phyloP scores from a whole-genome alignment of 2,113 vertebrate genomes.

The Phodopus roborovskii region DNA sequence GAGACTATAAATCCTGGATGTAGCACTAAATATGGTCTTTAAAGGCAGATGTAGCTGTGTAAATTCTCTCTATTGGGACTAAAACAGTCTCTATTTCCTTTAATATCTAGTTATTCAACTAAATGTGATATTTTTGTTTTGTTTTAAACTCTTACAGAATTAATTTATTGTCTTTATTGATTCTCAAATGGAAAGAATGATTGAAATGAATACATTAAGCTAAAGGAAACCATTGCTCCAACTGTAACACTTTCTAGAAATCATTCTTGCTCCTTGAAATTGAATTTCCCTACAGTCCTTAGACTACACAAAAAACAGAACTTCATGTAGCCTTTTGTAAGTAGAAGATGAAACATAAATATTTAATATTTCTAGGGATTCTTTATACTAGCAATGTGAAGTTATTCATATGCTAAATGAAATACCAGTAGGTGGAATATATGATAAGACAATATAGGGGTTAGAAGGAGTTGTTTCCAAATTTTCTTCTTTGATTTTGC shows the following conservation, averaged over 20 bases:
- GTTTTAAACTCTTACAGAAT: constrained; percentile 59
- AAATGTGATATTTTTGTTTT: constrained; percentile 56
- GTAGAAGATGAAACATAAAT: neutral
- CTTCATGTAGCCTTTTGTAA: constrained; percentile 37
- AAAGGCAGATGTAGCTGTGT: neutral
- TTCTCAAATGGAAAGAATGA: constrained; percentile 43
- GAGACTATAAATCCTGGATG: neutral
- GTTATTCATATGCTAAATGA: constrained; percentile 13
- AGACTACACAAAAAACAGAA: neutral
- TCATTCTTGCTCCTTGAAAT: constrained; percentile 42
- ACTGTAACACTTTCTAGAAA: constrained; percentile 41
- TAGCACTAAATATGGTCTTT: neutral
- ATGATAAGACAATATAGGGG: neutral
- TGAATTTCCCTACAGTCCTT: constrained; percentile 26
- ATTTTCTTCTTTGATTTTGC: neutral
- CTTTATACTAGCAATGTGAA: constrained; percentile 27
- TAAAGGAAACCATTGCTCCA: constrained; percentile 50
- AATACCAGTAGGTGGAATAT: neutral
- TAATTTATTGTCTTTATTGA: constrained; percentile 59
- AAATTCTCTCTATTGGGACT: neutral
- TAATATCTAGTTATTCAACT: constrained; percentile 48
- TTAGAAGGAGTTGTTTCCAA: constrained; percentile 23
- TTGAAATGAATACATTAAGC: constrained; percentile 53
- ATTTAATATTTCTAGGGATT: constrained; percentile 13
- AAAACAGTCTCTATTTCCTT: neutral